Percentiles rank a stretch among this genome's conserved stretches.
phyloP scores from a whole-genome alignment of 1,140 invertebrate genomes.

The Trichogramma pretiosum region DNA sequence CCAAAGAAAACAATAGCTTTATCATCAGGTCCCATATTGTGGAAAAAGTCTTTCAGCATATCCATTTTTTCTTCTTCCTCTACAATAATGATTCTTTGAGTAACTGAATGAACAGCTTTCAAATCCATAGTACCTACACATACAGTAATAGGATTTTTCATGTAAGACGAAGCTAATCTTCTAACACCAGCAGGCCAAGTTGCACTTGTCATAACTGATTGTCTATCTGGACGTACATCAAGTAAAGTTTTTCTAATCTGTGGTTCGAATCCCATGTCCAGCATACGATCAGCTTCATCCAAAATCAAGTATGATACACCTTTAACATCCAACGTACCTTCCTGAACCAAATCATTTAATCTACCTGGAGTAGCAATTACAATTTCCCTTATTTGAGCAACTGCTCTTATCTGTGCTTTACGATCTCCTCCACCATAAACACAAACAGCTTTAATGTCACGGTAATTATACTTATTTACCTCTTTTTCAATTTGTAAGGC shows the following conservation, averaged over 20 bases:
- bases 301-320: constrained; percentile 81
- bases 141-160: constrained; percentile 80
- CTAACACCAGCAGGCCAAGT: constrained; percentile 83
- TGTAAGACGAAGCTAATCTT: constrained; percentile 72
- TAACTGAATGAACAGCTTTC: constrained; percentile 73
- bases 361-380: constrained; percentile 85
- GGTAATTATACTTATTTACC: constrained; percentile 77
- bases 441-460: constrained; percentile 74
- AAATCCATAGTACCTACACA: constrained; percentile 81
- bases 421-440: constrained; percentile 78
- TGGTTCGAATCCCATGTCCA: constrained; percentile 81
- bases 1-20: constrained; percentile 86
- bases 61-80: constrained; percentile 63
- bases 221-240: constrained; percentile 68
- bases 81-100: constrained; percentile 64
- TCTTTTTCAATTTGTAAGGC: constrained; percentile 87
- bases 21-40: constrained; percentile 58
- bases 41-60: constrained; percentile 52
- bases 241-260: constrained; percentile 75
- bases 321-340: constrained; percentile 57
- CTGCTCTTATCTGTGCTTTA: constrained; percentile 61
- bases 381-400: constrained; percentile 72
- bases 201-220: constrained; percentile 83
- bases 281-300: constrained; percentile 85
- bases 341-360: constrained; percentile 68